Evolutionary conservation across 2,113 vertebrate genomes (phyloP).

Genomic region (Brevimyrus niger): DNA sequence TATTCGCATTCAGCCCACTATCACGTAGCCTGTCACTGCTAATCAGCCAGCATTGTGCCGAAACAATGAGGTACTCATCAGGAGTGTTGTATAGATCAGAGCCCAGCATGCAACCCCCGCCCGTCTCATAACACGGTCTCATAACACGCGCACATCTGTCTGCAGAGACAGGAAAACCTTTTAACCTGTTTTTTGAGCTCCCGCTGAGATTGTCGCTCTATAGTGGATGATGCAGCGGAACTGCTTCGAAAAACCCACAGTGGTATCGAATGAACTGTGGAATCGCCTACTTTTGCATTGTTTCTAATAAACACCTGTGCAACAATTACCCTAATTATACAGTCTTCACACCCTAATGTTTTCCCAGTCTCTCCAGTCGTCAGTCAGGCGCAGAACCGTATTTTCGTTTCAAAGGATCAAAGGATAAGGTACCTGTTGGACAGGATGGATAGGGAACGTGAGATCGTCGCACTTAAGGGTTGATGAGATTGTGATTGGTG

Average conservation of each 20-base stretch:
- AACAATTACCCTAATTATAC: not conserved
- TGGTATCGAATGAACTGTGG: too few species aligned
- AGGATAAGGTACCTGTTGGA: not conserved
- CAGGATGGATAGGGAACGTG: not conserved
- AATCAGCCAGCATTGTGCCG: slow-evolving; percentile 37
- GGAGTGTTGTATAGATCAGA: not conserved
- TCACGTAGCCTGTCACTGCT: not conserved
- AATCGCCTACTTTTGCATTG: not conserved
- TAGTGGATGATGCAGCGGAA: not conserved
- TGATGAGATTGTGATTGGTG: not conserved
- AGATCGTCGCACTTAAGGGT: not conserved
- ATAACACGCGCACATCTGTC: slow-evolving; percentile 20
- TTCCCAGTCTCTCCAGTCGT: not conserved
- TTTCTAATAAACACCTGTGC: not conserved
- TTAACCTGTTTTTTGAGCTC: slow-evolving; percentile 26
- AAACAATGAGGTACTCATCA: not conserved
- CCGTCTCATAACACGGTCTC: slow-evolving; percentile 26
- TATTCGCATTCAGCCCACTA: not conserved
- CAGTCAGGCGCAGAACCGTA: not conserved
- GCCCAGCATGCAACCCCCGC: not conserved
- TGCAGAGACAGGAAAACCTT: slow-evolving; percentile 18
- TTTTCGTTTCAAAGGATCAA: slow-evolving; percentile 7
- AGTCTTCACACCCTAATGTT: not conserved
- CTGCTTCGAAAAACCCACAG: not conserved
- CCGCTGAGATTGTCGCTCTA: not conserved